Percentiles rank a stretch among this genome's conserved stretches.
These are phyloP conservation scores for Zapus hudsonius DNA, from an alignment of 2,113 vertebrate genomes.

Conservation along the genomic window DNA sequence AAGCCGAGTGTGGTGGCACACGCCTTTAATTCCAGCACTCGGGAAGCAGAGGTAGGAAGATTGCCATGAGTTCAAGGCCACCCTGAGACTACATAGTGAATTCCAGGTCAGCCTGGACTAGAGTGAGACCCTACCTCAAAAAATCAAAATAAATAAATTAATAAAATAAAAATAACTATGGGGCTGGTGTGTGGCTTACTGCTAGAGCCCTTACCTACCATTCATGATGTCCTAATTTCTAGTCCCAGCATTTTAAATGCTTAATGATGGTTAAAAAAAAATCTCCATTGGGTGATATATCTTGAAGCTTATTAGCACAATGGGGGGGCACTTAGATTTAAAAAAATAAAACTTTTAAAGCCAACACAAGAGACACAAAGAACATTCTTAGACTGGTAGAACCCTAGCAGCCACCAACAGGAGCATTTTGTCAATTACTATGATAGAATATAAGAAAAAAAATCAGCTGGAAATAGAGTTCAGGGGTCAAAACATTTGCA, in stretches of 20 bases:
- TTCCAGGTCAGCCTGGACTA: too few relatives aligned
- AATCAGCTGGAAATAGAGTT: too few relatives aligned
- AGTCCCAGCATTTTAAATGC: not conserved
- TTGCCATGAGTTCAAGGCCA: too few relatives aligned
- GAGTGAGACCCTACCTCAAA: too few relatives aligned
- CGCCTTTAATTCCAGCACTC: too few relatives aligned
- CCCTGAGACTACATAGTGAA: too few relatives aligned
- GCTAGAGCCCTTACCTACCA: too few relatives aligned
- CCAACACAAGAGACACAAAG: not conserved
- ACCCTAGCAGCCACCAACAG: not conserved
- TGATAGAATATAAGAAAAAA: not conserved
- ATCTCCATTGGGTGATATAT: not conserved
- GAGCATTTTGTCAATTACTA: not conserved
- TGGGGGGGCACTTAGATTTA: not conserved
- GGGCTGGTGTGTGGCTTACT: rapidly evolving
- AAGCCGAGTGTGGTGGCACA: too few relatives aligned
- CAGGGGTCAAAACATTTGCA: too few relatives aligned
- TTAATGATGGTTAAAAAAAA: not conserved
- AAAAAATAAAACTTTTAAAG: not conserved
- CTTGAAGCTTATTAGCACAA: not conserved
- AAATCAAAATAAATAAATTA: too few relatives aligned
- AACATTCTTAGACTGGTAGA: not conserved
- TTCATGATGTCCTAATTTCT: not conserved
- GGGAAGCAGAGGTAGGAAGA: too few relatives aligned
- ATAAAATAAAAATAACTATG: not conserved